These are phyloP conservation scores for Aquatica leii DNA, from an alignment of 2,888 invertebrate species.

Conservation along the genomic window DNA sequence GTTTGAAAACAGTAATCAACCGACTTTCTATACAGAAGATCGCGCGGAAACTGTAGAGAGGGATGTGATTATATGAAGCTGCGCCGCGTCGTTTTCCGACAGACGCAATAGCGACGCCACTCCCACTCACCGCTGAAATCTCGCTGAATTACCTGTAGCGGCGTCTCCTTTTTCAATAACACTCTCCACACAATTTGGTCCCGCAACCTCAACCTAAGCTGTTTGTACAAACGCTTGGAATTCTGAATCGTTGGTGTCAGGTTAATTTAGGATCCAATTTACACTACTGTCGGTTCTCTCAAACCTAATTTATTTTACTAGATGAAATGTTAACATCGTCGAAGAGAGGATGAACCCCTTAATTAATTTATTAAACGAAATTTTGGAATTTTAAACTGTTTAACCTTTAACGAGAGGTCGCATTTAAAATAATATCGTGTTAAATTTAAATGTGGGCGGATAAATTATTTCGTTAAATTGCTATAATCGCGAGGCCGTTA, in stretches of 20 bases:
- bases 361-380: slow-evolving; percentile 29
- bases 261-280: slow-evolving; percentile 44
- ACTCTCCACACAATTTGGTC: slow-evolving; percentile 43
- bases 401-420: slow-evolving; percentile 22
- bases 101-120: slow-evolving; percentile 55
- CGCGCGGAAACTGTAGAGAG: slow-evolving; percentile 58
- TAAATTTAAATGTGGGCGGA: slow-evolving; percentile 21
- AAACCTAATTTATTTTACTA: slow-evolving; percentile 33
- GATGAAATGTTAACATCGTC: slow-evolving; percentile 30
- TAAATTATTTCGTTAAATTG: too few relatives aligned
- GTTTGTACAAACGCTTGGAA: slow-evolving; percentile 41
- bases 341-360: slow-evolving; percentile 24
- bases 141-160: slow-evolving; percentile 48
- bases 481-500: too few relatives aligned
- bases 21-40: slow-evolving; percentile 54
- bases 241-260: slow-evolving; percentile 41
- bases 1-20: slow-evolving; percentile 31
- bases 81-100: slow-evolving; percentile 52
- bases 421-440: not conserved
- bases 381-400: slow-evolving; percentile 25
- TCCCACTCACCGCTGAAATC: slow-evolving; percentile 56
- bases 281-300: slow-evolving; percentile 32
- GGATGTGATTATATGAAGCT: slow-evolving; percentile 54
- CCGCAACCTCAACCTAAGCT: slow-evolving; percentile 37
- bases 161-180: slow-evolving; percentile 48